Conservation (phyloP, 2,113 vertebrate genomes). For the Brienomyrus longianalis region DNA sequence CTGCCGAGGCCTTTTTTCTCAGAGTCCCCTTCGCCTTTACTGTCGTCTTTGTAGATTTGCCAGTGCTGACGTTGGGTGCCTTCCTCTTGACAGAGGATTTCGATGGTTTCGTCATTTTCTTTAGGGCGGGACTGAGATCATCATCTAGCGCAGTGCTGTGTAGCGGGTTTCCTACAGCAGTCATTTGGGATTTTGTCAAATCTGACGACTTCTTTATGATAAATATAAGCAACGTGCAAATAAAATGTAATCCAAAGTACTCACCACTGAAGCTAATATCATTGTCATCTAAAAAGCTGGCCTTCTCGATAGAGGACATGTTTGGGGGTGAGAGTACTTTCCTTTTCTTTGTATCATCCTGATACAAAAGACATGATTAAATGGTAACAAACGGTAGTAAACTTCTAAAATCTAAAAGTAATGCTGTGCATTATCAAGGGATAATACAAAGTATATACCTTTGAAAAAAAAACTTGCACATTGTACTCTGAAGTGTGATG, state of each 20-base stretch:
- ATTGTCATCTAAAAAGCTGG: constrained; percentile 37
- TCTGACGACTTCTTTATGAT: neutral
- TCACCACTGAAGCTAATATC: constrained; percentile 30
- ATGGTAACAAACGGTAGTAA: neutral
- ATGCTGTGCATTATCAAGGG: neutral
- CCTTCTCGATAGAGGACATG: constrained; percentile 40
- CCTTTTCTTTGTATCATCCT: neutral
- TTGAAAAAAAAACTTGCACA: neutral
- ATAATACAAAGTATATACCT: neutral
- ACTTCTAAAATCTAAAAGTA: neutral
- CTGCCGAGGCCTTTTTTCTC: neutral
- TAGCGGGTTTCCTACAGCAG: constrained; percentile 30
- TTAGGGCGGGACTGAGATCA: constrained; percentile 20
- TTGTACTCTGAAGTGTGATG: neutral
- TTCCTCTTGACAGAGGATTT: neutral
- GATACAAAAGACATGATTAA: neutral
- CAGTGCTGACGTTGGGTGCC: neutral
- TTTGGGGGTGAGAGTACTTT: constrained; percentile 12
- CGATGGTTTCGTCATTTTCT: neutral
- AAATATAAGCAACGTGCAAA: neutral
- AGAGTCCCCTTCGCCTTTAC: neutral
- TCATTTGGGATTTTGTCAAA: neutral
- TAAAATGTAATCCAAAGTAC: neutral
- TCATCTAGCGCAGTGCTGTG: constrained; percentile 46
- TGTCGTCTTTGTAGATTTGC: neutral